Evolutionary conservation across 2,113 vertebrate species (phyloP), one percentile per base, ranked within the genome.

Genomic region (Anolis sagrei): DNA sequence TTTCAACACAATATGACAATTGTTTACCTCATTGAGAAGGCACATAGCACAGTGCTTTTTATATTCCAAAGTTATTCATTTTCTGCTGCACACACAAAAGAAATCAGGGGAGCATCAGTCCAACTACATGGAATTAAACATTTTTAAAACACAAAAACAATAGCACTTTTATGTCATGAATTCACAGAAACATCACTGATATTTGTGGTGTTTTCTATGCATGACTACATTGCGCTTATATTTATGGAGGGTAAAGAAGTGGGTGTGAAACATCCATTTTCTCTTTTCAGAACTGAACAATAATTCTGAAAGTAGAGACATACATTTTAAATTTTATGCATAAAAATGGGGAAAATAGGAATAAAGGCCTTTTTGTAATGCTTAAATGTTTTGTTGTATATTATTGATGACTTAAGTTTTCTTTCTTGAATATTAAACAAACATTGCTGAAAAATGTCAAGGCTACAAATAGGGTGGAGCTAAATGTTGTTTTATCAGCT

Each of bases 31-130:
- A n/a, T n/a, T n/a, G n/a, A n/a, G n/a, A n/a, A n/a, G n/a, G n/a
- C n/a, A n/a, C n/a, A n/a, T n/a, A n/a, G n/a, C n/a, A n/a, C n/a
- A n/a, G n/a, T n/a, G n/a, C n/a, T n/a, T 76, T 78, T 70, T 58
- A 64, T 23, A 49, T 82, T 61, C 25, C 36, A 82, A 84, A 54
- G 19, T 58, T 86, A 85, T 90, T 86, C 84, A 87, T 85, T 75
- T 82, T 88, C 7, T 87, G 70, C 70, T 62, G 82, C 19, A 83
- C 13, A 6, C 2, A 27, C 70, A 51, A 49, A 77, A 85, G 74
- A 74, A 58, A 83, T 48, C 13, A 80, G 51, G 21, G 58, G 68
- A 64, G 27, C 27, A 79, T 79, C 84, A 79, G 32, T 48, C 58
- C 66, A 76, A 76, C 58, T 2, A 48, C 54, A 51, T 48, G 19